A percentile compares a stretch with the other conserved stretches of the same genome.
These are phyloP conservation scores for Dallia pectoralis DNA, from an alignment of 2,797 vertebrate species.

Conservation along the genomic window DNA sequence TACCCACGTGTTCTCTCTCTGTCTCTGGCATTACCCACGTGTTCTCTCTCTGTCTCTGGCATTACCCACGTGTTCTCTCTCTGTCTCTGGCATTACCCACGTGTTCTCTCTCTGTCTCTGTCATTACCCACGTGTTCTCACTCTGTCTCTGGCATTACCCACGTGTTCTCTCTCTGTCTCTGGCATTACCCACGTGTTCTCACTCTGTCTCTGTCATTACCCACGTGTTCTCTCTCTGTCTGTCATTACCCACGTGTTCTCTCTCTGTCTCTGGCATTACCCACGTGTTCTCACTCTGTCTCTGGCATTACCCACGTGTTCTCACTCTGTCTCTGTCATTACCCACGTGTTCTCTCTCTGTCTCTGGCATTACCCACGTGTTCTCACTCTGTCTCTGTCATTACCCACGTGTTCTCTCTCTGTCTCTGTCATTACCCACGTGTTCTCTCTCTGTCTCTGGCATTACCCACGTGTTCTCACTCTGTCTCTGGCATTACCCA, in stretches of 20 bases:
- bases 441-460: slow-evolving; percentile 25
- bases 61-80: slow-evolving; percentile 33
- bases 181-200: too few species aligned
- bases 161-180: slow-evolving; percentile 13
- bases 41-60: slow-evolving; percentile 31
- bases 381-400: too few species aligned
- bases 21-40: slow-evolving; percentile 39
- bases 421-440: slow-evolving; percentile 32
- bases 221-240: slow-evolving; percentile 13
- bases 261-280: too few species aligned
- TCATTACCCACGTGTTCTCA: too few species aligned
- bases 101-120: slow-evolving; percentile 14
- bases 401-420: slow-evolving; percentile 30
- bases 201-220: too few species aligned
- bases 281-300: slow-evolving; percentile 13
- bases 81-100: slow-evolving; percentile 40
- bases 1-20: slow-evolving; percentile 25
- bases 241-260: neutral
- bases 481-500: slow-evolving; percentile 42
- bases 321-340: too few species aligned
- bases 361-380: too few species aligned
- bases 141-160: slow-evolving; percentile 52
- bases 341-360: slow-evolving; percentile 21
- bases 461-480: slow-evolving; percentile 35
- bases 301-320: too few species aligned